These are phyloP conservation scores for Holacanthella duospinosa DNA, from an alignment of 2,888 invertebrate species.

Conservation along the genomic window DNA sequence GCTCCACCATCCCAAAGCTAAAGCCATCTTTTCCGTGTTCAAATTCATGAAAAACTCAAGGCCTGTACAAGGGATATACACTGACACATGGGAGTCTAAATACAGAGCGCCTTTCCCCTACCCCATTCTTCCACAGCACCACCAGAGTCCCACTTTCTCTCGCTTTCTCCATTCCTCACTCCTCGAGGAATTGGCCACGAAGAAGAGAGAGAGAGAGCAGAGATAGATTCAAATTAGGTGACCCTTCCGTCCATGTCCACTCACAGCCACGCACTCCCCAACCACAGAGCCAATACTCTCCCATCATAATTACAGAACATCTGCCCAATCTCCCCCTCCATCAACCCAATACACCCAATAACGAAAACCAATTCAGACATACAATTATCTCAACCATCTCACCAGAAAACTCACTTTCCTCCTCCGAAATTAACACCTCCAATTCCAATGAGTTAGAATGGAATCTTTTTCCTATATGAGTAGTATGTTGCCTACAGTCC, in stretches of 20 bases:
- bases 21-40: not conserved
- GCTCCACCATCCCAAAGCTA: slow-evolving; percentile 31
- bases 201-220: not conserved
- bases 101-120: not conserved
- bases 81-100: not conserved
- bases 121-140: not conserved
- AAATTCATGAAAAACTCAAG: not conserved
- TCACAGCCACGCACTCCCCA: too few species aligned
- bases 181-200: too few species aligned
- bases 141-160: not conserved
- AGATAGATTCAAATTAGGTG: too few species aligned
- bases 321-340: too few species aligned
- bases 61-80: not conserved
- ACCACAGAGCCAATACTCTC: too few species aligned
- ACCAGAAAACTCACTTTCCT: slow-evolving; percentile 12
- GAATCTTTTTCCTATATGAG: not conserved
- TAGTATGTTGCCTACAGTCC: too few species aligned
- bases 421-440: too few species aligned
- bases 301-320: too few species aligned
- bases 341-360: too few species aligned
- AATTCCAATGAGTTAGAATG: slow-evolving; percentile 17
- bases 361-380: not conserved
- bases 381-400: not conserved
- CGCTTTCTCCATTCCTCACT: too few species aligned
- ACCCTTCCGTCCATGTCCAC: too few species aligned